These are phyloP conservation scores for Characodon lateralis DNA, from an alignment of 2,797 vertebrate genomes.

Conservation along the genomic window DNA sequence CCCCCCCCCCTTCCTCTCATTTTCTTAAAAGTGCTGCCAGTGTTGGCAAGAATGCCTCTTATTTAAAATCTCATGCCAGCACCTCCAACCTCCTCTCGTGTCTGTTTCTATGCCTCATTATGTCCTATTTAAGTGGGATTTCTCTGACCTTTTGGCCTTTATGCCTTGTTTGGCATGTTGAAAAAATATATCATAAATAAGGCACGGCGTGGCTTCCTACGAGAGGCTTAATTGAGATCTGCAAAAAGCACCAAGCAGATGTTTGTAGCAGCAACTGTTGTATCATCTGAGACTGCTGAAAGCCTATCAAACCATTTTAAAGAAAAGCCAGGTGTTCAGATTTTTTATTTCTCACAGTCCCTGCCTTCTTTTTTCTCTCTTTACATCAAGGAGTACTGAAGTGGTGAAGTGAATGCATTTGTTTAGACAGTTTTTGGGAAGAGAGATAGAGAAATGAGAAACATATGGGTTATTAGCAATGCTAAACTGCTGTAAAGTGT, in stretches of 20 bases:
- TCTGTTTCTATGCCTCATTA: constrained; percentile 55
- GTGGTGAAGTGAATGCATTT: constrained; percentile 23
- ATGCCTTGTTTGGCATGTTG: constrained; percentile 52
- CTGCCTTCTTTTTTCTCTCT: constrained; percentile 39
- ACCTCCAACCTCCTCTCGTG: constrained; percentile 55
- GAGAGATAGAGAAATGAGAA: constrained; percentile 10
- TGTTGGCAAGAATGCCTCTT: constrained; percentile 49
- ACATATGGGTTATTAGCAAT: constrained; percentile 39
- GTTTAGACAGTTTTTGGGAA: constrained; percentile 1
- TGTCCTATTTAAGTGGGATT: constrained; percentile 59
- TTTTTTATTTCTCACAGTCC: constrained; percentile 55
- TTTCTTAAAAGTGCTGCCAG: constrained; percentile 69
- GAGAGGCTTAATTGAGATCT: constrained; percentile 85
- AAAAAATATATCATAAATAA: constrained; percentile 66
- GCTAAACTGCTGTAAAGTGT: constrained; percentile 28
- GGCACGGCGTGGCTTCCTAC: constrained; percentile 53
- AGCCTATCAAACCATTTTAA: constrained; percentile 74
- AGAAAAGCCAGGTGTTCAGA: constrained; percentile 79
- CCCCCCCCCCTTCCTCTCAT: constrained; percentile 44
- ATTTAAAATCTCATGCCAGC: constrained; percentile 62
- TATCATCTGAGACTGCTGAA: constrained; percentile 81
- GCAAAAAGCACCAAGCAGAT: constrained; percentile 84
- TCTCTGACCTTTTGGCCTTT: constrained; percentile 64
- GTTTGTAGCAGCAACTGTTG: constrained; percentile 83
- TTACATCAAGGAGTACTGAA: constrained; percentile 40